A percentile compares a stretch with the other conserved stretches of the same genome.
These are phyloP conservation scores for Chiloscyllium punctatum DNA, from an alignment of 2,797 vertebrate genomes.

Conservation along the genomic window DNA sequence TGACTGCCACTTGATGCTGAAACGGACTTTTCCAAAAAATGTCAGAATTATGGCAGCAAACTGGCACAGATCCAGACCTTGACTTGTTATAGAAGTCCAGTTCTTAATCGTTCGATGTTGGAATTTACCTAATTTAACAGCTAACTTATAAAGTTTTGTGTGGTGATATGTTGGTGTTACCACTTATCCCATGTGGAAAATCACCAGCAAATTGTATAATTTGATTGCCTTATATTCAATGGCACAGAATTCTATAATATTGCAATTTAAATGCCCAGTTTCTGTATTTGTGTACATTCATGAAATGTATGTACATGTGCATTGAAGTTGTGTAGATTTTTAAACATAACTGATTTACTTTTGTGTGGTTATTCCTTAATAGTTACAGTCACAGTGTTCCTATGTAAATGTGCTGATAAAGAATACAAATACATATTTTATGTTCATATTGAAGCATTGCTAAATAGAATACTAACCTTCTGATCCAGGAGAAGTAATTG, in stretches of 20 bases:
- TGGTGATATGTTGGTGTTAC: background rate
- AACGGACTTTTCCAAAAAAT: no score
- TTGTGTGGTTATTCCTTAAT: background rate
- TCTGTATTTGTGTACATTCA: background rate
- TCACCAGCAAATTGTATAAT: background rate
- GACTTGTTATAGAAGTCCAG: no score
- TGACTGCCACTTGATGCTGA: no score
- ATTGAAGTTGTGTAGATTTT: no score
- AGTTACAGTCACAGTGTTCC: background rate
- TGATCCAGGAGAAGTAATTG: background rate
- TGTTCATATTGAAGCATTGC: background rate
- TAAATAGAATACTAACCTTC: background rate
- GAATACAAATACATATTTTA: background rate
- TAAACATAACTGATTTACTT: background rate
- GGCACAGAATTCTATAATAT: background rate
- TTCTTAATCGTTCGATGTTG: background rate
- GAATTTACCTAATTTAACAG: background rate
- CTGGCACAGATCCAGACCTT: no score
- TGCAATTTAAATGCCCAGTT: background rate
- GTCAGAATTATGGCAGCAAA: no score
- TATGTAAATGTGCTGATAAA: background rate
- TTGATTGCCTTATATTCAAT: background rate
- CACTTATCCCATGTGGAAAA: background rate
- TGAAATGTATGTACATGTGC: background rate
- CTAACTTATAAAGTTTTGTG: background rate